Evolutionary conservation across 2,888 invertebrate genomes (phyloP).

Genomic region (Plebejus melissa): DNA sequence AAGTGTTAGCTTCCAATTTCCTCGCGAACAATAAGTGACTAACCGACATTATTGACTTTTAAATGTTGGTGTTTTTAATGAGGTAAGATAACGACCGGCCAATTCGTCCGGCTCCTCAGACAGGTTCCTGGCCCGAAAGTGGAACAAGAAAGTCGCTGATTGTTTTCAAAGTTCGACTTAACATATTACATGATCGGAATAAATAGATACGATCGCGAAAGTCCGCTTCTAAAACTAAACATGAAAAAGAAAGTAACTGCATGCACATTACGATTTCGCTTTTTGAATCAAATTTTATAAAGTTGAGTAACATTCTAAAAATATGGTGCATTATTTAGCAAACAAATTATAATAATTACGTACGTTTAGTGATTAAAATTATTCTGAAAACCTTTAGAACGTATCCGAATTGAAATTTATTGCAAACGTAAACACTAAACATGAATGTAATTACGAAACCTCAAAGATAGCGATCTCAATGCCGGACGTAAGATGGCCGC

Average conservation of each 20-base stretch:
- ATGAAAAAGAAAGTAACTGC: conserved; percentile 7
- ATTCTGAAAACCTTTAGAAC: background rate
- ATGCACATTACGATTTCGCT: background rate
- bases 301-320: background rate
- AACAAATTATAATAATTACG: background rate
- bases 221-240: conserved; percentile 29
- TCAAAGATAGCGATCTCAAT: conserved; percentile 44
- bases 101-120: conserved; percentile 33
- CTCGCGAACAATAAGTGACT: conserved; percentile 16
- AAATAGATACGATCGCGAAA: conserved; percentile 28
- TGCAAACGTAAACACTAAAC: conserved; percentile 36
- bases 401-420: conserved; percentile 24
- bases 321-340: background rate
- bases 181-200: conserved; percentile 28
- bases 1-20: conserved; percentile 20
- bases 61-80: conserved; percentile 37
- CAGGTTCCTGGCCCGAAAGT: conserved; percentile 33
- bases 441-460: conserved; percentile 41
- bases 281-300: background rate
- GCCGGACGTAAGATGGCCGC: conserved; percentile 39
- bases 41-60: conserved; percentile 37
- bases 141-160: conserved; percentile 31
- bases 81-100: conserved; percentile 36
- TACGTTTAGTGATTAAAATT: background rate
- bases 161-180: conserved; percentile 31